phyloP scores from a whole-genome alignment of 2,888 invertebrate genomes.

The Orthosia incerta region DNA sequence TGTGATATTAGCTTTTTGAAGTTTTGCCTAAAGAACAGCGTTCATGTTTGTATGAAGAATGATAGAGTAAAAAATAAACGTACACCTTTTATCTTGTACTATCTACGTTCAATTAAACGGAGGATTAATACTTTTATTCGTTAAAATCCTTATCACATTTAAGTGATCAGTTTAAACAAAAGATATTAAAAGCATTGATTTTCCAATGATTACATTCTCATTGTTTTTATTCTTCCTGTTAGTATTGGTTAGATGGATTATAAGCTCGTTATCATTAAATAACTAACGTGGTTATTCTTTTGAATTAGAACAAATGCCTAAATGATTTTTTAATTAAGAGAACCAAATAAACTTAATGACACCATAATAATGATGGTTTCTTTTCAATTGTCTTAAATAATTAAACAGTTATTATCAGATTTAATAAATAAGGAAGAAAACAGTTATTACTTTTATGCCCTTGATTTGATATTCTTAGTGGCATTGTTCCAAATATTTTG shows the following conservation, averaged over 20 bases:
- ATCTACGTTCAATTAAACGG: constrained; percentile 35
- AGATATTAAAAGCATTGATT: constrained; percentile 49
- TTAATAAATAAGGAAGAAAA: constrained; percentile 22
- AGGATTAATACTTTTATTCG: constrained; percentile 27
- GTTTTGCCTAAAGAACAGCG: not conserved
- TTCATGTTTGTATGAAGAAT: constrained; percentile 12
- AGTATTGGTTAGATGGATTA: not conserved
- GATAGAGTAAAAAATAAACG: constrained; percentile 22
- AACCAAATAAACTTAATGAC: not conserved
- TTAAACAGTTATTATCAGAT: constrained; percentile 1
- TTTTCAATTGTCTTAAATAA: not conserved
- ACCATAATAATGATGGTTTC: not conserved
- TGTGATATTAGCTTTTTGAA: constrained; percentile 5
- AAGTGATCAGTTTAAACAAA: constrained; percentile 16
- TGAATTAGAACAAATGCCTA: not conserved
- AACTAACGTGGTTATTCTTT: not conserved
- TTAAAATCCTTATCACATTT: constrained; percentile 28
- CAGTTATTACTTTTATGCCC: constrained; percentile 31
- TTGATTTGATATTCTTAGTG: constrained; percentile 43
- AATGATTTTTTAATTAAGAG: not conserved
- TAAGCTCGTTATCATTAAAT: not conserved
- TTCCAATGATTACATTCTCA: constrained; percentile 18
- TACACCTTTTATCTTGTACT: constrained; percentile 31
- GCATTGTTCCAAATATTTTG: constrained; percentile 57
- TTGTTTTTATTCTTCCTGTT: not conserved